Evolutionary conservation across 2,113 vertebrate genomes (phyloP), one percentile per base, ranked within the genome.

Genomic region (Cathartes aura): DNA sequence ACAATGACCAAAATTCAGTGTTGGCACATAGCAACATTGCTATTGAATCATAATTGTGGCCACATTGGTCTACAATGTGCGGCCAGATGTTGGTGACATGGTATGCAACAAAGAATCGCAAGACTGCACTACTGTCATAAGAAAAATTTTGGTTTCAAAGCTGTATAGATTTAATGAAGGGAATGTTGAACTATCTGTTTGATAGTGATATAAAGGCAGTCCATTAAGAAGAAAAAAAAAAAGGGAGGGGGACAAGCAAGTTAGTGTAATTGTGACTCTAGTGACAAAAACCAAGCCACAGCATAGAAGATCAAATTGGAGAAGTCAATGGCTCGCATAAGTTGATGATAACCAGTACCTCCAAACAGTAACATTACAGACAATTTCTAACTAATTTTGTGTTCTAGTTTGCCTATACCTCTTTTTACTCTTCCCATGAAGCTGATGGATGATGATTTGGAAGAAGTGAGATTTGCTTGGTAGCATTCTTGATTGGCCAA

Each of bases 11-110:
- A 63, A 92, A 42, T 53, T 59, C 8, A 12, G 4, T 38, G 16
- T 43, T 60, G 50, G 10, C 7, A 22, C 5, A 4, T 8, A 59
- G 30, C 4, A 68, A 5, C 14, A 29, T 3, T 73, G 29, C 13
- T 74, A 4, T 45, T 56, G 18, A 48, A 32, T 81, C 10, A 7
- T 47, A 56, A 42, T 9, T 73, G 34, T 36, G 48, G 30, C n/a
- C 26, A 55, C 6, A 8, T 9, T 18, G 4, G 5, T 36, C 30
- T 12, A 8, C 29, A 64, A 0, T 0, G 0, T 18, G 15, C 50
- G 36, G 22, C 32, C 45, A 70, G 50, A 42, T 1, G 0, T 27
- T 73, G 36, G 6, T 70, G 36, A 36, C 6, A 47, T 32, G 23
- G 15, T 48, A 24, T 48, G 29, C n/a, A 79, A 4, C 12, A 47